Evolutionary conservation across 1,140 invertebrate species (phyloP).

Genomic region (Drosophila kepulauana): DNA sequence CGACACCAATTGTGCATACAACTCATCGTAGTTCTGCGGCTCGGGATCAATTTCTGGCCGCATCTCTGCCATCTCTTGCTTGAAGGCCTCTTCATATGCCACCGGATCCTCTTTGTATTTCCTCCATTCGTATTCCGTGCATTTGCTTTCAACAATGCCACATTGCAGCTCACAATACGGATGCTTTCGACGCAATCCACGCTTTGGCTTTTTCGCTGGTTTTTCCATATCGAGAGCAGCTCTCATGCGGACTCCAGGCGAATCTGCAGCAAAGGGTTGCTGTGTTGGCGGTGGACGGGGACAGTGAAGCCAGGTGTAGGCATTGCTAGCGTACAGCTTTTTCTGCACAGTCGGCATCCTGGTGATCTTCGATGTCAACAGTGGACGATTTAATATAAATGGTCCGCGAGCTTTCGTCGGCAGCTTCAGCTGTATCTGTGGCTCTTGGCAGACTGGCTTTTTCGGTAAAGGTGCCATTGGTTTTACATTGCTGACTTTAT

Average conservation of each 20-base stretch:
- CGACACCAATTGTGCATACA: constrained; percentile 38
- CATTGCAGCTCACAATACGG: constrained; percentile 36
- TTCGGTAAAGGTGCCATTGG: background rate
- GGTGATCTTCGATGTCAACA: constrained; percentile 25
- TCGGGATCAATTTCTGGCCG: constrained; percentile 1
- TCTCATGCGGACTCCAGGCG: too few relatives aligned
- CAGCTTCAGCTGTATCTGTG: background rate
- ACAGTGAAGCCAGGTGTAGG: constrained; percentile 28
- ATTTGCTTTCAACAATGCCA: constrained; percentile 27
- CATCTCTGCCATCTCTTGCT: constrained; percentile 5
- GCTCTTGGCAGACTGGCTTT: background rate
- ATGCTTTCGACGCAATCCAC: background rate
- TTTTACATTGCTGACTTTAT: background rate
- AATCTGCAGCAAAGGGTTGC: background rate
- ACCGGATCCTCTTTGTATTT: constrained; percentile 44
- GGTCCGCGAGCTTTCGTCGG: background rate
- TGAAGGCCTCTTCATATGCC: constrained; percentile 35
- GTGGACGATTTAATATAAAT: constrained; percentile 44
- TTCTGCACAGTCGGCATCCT: constrained; percentile 41
- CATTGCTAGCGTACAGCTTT: constrained; percentile 25
- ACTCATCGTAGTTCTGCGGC: constrained; percentile 56
- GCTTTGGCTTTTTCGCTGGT: background rate
- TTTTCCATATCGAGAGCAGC: constrained; percentile 8
- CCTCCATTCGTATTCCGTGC: constrained; percentile 55
- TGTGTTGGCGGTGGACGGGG: background rate